Evolutionary conservation across 2,888 invertebrate species (phyloP).

Genomic region (Poecilus cupreus): DNA sequence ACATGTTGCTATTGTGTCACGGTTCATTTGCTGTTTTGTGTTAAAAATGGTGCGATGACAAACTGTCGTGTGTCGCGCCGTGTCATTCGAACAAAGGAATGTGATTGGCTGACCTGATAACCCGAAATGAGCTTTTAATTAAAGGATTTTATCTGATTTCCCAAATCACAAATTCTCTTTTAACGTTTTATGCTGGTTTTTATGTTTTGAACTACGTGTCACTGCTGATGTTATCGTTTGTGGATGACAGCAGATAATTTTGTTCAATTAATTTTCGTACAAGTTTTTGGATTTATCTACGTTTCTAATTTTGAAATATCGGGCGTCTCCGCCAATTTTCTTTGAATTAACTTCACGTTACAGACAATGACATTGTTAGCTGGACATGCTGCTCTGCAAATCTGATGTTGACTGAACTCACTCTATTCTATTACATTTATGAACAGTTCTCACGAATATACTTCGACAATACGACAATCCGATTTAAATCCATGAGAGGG

Average conservation of each 20-base stretch:
- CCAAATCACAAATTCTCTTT: constrained; percentile 23
- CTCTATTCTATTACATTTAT: no score
- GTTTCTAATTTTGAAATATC: no score
- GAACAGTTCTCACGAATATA: no score
- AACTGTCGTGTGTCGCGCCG: not conserved
- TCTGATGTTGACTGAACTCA: no score
- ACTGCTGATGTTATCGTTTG: not conserved
- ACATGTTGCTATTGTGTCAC: not conserved
- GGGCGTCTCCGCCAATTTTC: no score
- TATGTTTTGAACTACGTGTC: not conserved
- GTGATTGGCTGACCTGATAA: constrained; percentile 14
- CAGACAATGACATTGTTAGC: no score
- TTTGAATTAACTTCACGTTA: no score
- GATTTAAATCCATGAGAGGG: no score
- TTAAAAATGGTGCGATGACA: constrained; percentile 22
- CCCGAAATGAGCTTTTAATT: constrained; percentile 27
- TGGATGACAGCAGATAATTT: not conserved
- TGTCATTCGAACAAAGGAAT: constrained; percentile 10
- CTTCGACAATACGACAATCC: no score
- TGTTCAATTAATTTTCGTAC: not conserved
- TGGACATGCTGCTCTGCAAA: no score
- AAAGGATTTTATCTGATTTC: constrained; percentile 24
- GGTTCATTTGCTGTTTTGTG: constrained; percentile 10
- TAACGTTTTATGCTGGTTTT: not conserved
- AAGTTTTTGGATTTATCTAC: not conserved